Evolutionary conservation across 2,797 vertebrate genomes (phyloP), one percentile per base, ranked within the genome.

Genomic region (Ceryle rudis): DNA sequence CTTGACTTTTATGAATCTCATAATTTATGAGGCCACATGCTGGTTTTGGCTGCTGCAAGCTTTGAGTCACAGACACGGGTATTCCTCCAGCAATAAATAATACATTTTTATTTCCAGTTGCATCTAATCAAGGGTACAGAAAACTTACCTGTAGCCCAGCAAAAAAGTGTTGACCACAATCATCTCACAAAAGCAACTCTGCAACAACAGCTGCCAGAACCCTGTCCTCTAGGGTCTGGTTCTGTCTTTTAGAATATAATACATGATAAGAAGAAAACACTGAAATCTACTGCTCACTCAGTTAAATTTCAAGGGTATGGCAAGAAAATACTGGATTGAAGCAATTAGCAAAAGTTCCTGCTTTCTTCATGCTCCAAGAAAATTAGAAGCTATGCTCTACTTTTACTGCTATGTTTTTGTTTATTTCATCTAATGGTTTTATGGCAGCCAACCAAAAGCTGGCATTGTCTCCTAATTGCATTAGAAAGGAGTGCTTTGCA

Each of bases 41-140:
- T 1, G 6, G 11, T 67, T 95, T 87, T 77, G 31, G 44, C 61
- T 90, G n/a, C 65, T 91, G 33, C 57, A n/a, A 65, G 23, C 73
- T 81, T 58, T 74, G 65, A 77, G 65, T 81, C 87, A 71, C 37
- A 86, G 61, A 61, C 73, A 58, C 3, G 20, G 49, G 33, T 88
- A 49, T 55, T 62, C 52, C 21, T 82, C 42, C 39, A 85, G 75
- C 57, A 89, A 65, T 92, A 88, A 87, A 93, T 95, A 93, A 95
- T 75, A 78, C 39, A 90, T 90, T 84, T 92, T 87, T 62, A 64
- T 51, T 92, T 94, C 65, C 75, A 78, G 46, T 69, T 42, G 39
- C 49, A 83, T 90, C 47, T 95, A 85, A 74, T 71, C 41, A 78
- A 35, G 49, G 81, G 85, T 91, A 57, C 65, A 71, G 29, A 92